Evolutionary conservation across 2,113 vertebrate genomes (phyloP).

Genomic region (Megaceryle maxima): DNA sequence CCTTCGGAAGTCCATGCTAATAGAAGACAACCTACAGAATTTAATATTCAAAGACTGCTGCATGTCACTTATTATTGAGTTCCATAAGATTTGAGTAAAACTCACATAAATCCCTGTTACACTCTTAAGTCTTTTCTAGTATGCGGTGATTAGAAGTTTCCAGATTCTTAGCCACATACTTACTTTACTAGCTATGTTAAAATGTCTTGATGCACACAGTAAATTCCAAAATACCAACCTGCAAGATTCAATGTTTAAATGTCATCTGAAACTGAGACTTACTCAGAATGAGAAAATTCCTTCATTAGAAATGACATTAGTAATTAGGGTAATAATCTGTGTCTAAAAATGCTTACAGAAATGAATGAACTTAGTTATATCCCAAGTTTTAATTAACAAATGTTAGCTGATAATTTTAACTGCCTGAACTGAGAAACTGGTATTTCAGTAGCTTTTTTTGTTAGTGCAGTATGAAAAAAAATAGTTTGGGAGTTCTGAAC

Average conservation of each 20-base stretch:
- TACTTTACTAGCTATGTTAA: not conserved
- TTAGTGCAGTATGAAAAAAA: not conserved
- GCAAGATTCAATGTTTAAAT: not conserved
- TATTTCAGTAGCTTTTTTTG: not conserved
- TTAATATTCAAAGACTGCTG: not conserved
- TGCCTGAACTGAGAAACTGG: not conserved
- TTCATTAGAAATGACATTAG: not conserved
- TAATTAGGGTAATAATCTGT: not conserved
- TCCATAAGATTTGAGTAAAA: not conserved
- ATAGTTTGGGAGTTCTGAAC: not conserved
- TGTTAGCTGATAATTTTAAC: not conserved
- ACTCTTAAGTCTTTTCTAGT: not conserved
- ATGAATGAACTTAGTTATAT: not conserved
- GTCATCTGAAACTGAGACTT: not conserved
- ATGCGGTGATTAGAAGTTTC: not conserved
- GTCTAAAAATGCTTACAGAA: not conserved
- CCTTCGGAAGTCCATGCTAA: too few relatives aligned
- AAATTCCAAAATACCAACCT: not conserved
- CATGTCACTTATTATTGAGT: not conserved
- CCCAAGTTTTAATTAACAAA: not conserved
- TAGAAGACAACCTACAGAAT: not conserved
- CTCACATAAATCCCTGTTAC: not conserved
- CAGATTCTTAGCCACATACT: not conserved
- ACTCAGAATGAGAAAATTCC: not conserved
- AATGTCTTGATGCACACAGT: not conserved